These are phyloP conservation scores for Colius striatus DNA, from an alignment of 2,113 vertebrate genomes.

Conservation along the genomic window DNA sequence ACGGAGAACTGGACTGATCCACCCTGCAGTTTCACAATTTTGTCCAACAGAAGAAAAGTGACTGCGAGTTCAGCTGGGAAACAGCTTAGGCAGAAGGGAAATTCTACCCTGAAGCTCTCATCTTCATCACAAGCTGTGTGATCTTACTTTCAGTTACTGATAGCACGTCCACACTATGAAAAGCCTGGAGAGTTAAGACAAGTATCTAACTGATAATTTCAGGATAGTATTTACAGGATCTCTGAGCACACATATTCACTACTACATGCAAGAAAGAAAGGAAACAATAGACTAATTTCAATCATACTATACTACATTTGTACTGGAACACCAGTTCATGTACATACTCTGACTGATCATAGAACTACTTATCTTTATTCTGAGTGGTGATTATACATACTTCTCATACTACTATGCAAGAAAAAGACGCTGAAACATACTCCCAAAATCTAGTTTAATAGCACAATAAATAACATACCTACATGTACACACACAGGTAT, in stretches of 20 bases:
- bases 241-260: not conserved
- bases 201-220: not conserved
- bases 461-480: not conserved
- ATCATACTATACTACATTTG: not conserved
- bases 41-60: not conserved
- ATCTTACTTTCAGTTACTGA: not conserved
- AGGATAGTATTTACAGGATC: not conserved
- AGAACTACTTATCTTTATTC: not conserved
- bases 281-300: not conserved
- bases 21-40: not conserved
- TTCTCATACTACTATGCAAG: not conserved
- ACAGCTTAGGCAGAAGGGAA: not conserved
- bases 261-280: not conserved
- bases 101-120: not conserved
- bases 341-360: not conserved
- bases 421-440: not conserved
- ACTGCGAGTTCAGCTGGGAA: not conserved
- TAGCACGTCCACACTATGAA: not conserved
- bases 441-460: not conserved
- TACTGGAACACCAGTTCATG: not conserved
- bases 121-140: not conserved
- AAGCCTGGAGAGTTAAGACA: not conserved
- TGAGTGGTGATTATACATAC: not conserved
- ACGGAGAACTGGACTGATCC: not conserved
- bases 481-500: not conserved